Evolutionary conservation across 2,888 invertebrate genomes (phyloP).

Genomic region (Rhodophaea formosa): DNA sequence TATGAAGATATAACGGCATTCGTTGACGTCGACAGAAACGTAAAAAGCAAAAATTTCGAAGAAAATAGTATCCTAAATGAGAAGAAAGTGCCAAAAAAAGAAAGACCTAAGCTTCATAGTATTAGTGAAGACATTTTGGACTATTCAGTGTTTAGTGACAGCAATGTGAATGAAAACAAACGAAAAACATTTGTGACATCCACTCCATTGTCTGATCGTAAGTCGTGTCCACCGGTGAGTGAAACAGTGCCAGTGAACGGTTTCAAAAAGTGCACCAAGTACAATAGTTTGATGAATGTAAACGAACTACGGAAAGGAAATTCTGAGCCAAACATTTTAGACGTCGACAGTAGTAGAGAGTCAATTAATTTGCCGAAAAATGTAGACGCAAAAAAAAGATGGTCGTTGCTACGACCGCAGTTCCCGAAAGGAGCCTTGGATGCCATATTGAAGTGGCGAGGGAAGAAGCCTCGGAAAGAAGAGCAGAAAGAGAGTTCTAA

Average conservation of each 20-base stretch:
- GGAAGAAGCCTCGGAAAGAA: constrained; percentile 50
- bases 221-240: constrained; percentile 54
- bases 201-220: constrained; percentile 64
- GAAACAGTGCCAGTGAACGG: constrained; percentile 55
- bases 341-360: constrained; percentile 46
- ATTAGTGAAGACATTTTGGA: constrained; percentile 56
- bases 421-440: constrained; percentile 69
- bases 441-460: constrained; percentile 69
- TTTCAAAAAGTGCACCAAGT: constrained; percentile 63
- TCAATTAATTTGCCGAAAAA: constrained; percentile 52
- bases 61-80: constrained; percentile 69
- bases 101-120: constrained; percentile 53
- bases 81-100: constrained; percentile 42
- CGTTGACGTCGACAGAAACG: constrained; percentile 58
- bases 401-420: constrained; percentile 63
- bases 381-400: constrained; percentile 59
- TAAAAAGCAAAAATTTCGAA: constrained; percentile 65
- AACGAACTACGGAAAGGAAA: constrained; percentile 61
- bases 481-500: constrained; percentile 38
- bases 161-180: constrained; percentile 55
- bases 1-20: constrained; percentile 70
- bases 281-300: constrained; percentile 39
- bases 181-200: constrained; percentile 59
- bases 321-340: constrained; percentile 68
- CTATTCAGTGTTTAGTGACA: constrained; percentile 52